Percentiles rank a stretch among this genome's conserved stretches.
Conservation (phyloP, 2,113 vertebrate species). For the Platanista minor region DNA sequence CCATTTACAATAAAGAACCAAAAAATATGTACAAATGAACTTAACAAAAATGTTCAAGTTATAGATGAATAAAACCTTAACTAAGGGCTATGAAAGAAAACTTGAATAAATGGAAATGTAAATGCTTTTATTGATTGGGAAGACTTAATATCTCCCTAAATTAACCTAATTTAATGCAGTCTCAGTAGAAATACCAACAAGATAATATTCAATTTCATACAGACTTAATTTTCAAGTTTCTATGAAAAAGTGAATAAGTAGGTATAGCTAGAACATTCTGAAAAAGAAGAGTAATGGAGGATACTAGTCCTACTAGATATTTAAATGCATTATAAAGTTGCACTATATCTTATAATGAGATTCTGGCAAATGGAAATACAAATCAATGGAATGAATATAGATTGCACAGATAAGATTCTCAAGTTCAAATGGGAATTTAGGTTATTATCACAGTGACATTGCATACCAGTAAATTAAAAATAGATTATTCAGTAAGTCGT, state of each 20-base stretch:
- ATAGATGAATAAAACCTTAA: background rate
- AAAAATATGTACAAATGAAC: background rate
- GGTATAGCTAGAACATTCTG: background rate
- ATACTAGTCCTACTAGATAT: background rate
- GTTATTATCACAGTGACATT: background rate
- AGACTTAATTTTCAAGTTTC: background rate
- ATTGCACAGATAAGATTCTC: background rate
- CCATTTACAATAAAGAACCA: background rate
- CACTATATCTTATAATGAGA: background rate
- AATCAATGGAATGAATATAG: background rate
- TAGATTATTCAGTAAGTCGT: background rate
- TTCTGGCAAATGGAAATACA: background rate
- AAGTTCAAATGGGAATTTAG: background rate
- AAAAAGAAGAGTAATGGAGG: background rate
- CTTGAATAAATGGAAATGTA: background rate
- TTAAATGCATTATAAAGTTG: background rate
- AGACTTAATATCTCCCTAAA: conserved; percentile 12
- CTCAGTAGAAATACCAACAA: background rate
- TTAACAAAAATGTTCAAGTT: background rate
- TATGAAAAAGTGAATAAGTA: background rate
- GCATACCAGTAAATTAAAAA: background rate
- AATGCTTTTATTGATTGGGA: background rate
- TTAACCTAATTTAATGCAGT: background rate
- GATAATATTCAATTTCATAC: background rate
- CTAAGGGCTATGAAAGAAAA: background rate